Conservation (phyloP, 2,113 vertebrate genomes). For the Peromyscus polionotus region DNA sequence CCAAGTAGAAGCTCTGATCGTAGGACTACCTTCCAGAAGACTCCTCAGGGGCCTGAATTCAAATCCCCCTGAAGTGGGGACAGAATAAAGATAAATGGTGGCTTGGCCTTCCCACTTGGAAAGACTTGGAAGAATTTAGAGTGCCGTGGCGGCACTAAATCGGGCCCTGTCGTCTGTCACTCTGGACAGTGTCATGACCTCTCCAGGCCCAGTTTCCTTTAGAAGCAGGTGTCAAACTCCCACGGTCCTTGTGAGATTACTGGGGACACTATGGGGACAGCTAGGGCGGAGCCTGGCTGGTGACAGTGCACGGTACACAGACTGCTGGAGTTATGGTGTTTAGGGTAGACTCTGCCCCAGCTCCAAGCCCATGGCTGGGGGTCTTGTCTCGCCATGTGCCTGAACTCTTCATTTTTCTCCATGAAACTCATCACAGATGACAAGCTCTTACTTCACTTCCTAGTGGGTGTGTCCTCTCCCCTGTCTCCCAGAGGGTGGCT, state of each 20-base stretch:
- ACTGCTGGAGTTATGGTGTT: neutral
- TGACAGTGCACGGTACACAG: neutral
- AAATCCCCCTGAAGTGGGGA: neutral
- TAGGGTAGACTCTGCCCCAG: neutral
- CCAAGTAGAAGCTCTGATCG: neutral
- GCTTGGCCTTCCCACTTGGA: neutral
- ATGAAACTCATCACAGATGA: neutral
- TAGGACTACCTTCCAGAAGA: neutral
- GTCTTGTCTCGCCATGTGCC: neutral
- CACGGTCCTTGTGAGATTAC: rapidly evolving
- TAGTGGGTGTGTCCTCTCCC: neutral
- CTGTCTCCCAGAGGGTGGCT: neutral
- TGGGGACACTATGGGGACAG: neutral
- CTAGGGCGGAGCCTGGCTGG: neutral
- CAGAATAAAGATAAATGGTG: neutral
- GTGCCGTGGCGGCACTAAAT: neutral
- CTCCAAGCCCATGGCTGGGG: rapidly evolving
- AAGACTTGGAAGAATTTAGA: neutral
- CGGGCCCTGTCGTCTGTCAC: neutral
- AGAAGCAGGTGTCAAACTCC: neutral
- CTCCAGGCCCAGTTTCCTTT: neutral
- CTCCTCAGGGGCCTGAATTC: neutral
- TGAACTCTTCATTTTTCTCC: neutral
- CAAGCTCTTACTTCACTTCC: neutral
- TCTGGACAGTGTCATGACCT: neutral